Evolutionary conservation across 2,888 invertebrate species (phyloP), one percentile per base, ranked within the genome.

Genomic region (Cacoxenus indagator): DNA sequence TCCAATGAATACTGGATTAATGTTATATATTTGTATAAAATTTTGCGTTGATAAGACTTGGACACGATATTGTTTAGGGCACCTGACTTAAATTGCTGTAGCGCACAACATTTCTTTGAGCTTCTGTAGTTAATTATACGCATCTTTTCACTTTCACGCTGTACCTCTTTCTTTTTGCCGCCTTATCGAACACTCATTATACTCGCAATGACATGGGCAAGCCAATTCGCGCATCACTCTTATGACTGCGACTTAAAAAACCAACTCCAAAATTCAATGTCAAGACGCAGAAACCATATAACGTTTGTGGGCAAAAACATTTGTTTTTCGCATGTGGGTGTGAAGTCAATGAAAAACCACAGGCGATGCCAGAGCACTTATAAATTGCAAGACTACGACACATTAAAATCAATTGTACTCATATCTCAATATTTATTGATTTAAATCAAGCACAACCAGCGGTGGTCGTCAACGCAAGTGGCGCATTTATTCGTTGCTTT

Each of bases 281-380:
- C 61, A 62, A 62, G 26, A 43, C 43, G 43, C 11, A 62, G 45
- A 45, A 14, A 24, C 24, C n/a, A n/a, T n/a, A n/a, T n/a, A 54
- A 22, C 22, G 4, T 54, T 26, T 55, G 27, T 51, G 9, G 9
- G 79, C 80, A 78, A 76, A 78, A 72, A 71, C 65, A 64, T 51
- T 67, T 70, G 66, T 27, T 46, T 19, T n/a, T 45, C 27, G 46
- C 54, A 54, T 70, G 83, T 81, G 83, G 83, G 82, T 77, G 82
- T 80, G 77, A 67, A 59, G 71, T 72, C 78, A 83, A 83, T 77
- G 79, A 72, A 83, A 81, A 80, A 72, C 59, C 2, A 14, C 5
- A 4, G 37, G 2, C 37, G 37, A 2, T 2, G 37, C 5, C 37
- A 37, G 14, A 51, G 22, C 11, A 22, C 3, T 4, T 22, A 51